Evolutionary conservation across 2,113 vertebrate species (phyloP).

Genomic region (Dicrurus megarhynchus): DNA sequence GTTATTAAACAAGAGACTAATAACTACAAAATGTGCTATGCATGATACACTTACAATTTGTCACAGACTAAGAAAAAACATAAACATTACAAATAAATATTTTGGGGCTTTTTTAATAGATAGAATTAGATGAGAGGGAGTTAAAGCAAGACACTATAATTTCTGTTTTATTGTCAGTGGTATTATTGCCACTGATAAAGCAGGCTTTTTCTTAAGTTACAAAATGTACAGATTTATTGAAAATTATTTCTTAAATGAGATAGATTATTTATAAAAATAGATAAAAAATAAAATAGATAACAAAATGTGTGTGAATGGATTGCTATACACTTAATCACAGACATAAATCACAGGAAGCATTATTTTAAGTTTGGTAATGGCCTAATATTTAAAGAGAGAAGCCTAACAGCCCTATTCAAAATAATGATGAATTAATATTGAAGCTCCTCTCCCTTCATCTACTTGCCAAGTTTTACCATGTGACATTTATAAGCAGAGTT

Average conservation of each 20-base stretch:
- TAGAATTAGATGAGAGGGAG: not conserved
- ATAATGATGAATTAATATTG: not conserved
- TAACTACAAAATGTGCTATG: not conserved
- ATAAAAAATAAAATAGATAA: not conserved
- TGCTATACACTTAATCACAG: not conserved
- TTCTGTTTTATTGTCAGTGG: not conserved
- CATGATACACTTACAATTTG: not conserved
- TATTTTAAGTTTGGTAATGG: not conserved
- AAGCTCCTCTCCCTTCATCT: not conserved
- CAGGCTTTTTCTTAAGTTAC: not conserved
- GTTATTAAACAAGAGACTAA: not conserved
- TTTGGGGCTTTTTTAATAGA: not conserved
- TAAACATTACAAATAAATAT: not conserved
- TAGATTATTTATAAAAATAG: not conserved
- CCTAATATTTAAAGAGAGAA: not conserved
- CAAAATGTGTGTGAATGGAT: not conserved
- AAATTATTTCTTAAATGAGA: not conserved
- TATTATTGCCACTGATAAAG: not conserved
- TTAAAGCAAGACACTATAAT: not conserved
- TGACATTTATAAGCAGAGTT: not conserved
- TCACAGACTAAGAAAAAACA: not conserved
- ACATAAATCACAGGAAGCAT: not conserved
- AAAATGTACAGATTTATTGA: not conserved
- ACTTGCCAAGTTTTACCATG: not conserved
- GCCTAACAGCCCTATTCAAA: not conserved